These are phyloP conservation scores for Apodemia duryi DNA, from an alignment of 2,888 invertebrate genomes.

Conservation along the genomic window DNA sequence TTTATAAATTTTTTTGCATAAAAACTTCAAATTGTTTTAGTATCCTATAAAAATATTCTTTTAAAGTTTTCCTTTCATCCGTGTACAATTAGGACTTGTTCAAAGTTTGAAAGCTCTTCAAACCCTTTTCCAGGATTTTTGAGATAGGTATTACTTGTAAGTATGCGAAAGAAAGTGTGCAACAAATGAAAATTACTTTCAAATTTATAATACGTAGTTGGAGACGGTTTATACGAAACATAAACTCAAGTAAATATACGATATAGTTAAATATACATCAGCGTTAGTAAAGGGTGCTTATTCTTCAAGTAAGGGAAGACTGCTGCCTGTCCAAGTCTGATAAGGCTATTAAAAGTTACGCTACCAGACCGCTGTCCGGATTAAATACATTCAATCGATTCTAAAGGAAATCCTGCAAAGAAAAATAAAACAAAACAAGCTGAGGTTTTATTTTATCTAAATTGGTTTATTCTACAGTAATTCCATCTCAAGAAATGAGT, in stretches of 20 bases:
- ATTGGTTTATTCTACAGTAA: constrained; percentile 38
- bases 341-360: constrained; percentile 77
- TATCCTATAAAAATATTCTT: neutral
- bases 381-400: constrained; percentile 56
- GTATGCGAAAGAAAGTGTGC: neutral
- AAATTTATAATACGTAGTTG: no score
- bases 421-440: constrained; percentile 22
- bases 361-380: constrained; percentile 57
- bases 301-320: constrained; percentile 42
- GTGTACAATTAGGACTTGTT: constrained; percentile 4
- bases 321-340: constrained; percentile 63
- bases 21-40: neutral
- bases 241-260: constrained; percentile 16
- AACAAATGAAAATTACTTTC: no score
- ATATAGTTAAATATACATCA: constrained; percentile 21
- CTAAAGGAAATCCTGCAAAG: constrained; percentile 44
- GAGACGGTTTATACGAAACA: neutral
- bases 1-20: no score
- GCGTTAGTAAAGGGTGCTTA: constrained; percentile 45
- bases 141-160: neutral
- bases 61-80: neutral
- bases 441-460: constrained; percentile 36
- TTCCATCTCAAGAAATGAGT: constrained; percentile 40
- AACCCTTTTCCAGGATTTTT: neutral
- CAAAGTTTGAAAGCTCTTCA: neutral